Base-by-base conservation (phyloP, 2,888 invertebrate species). In the Clepsis dumicolana region DNA sequence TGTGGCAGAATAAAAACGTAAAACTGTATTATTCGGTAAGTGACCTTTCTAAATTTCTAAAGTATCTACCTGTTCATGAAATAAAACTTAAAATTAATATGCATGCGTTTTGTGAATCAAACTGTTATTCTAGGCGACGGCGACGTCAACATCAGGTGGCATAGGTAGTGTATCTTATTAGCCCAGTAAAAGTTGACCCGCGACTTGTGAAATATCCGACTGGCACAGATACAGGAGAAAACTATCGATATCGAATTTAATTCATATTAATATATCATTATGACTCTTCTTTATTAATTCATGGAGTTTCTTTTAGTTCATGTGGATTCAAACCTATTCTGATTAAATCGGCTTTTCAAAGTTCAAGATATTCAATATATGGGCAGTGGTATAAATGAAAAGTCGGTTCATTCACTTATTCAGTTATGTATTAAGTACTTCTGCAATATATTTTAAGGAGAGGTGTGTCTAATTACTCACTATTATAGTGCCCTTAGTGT, bases 181-280 rank as follows among this genome's bases (percentile, higher is more conserved):
- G 53, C 70, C 64, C 35, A 76, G 71, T 71, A 74, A 73, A 65
- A 70, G 54, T 59, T 73, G 74, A 74, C 73, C 72, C 54, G 54
- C 41, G 54, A 44, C 54, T 72, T 74, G 73, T 72, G 73, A 76
- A 76, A 75, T 53, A 59, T 64, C 64, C n/a, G 41, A 18, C n/a
- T 57, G 67, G 38, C 68, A 68, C 59, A 68, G 44, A 67, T 67
- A 25, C 38, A n/a, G 62, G 62, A 65, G 67, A 63, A 67, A 67
- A 67, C 62, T 67, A 44, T 44, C 44, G 18, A 18, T 44, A 50
- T 57, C 50, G 57, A 12, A 50, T 67, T 18, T 25, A 64, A 57
- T 56, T 35, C 29, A 16, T 41, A 59, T 57, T 41, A 38, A 41
- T 25, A 41, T 5, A 21, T 35, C 18, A 61, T 61, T 29, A 61